Percentiles rank a stretch among this genome's conserved stretches.
Conservation (phyloP, 2,888 invertebrate species). For the Xestobium rufovillosum region DNA sequence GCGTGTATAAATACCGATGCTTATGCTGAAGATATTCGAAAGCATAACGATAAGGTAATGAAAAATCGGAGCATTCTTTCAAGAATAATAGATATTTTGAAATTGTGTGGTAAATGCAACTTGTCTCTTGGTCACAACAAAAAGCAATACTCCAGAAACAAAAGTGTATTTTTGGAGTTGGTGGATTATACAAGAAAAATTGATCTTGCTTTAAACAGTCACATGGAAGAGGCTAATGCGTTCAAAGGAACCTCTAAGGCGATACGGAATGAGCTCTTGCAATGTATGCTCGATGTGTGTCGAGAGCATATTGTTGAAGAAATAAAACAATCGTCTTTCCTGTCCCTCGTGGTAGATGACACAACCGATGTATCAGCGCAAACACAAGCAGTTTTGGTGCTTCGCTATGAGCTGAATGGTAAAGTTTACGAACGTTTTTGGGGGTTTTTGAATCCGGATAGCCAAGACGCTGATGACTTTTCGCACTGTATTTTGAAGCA, state of each 20-base stretch:
- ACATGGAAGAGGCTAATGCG: not conserved
- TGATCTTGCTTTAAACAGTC: not conserved
- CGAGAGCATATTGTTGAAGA: not conserved
- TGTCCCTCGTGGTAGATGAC: constrained; percentile 15
- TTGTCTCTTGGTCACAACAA: not conserved
- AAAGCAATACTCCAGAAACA: not conserved
- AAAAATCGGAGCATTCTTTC: not conserved
- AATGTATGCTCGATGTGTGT: not conserved
- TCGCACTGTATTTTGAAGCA: constrained; percentile 16
- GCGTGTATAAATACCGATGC: not conserved
- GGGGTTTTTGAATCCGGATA: constrained; percentile 18
- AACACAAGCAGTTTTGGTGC: constrained; percentile 20
- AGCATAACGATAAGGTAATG: not conserved
- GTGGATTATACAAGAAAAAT: not conserved
- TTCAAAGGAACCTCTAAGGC: not conserved
- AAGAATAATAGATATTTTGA: not conserved
- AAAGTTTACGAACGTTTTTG: constrained; percentile 24
- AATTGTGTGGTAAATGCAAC: constrained; percentile 3
- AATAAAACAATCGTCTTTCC: not conserved
- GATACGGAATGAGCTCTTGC: not conserved
- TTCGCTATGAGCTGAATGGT: constrained; percentile 21
- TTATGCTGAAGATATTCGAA: not conserved
- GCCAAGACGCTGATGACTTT: constrained; percentile 17
- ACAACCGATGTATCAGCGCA: constrained; percentile 22
- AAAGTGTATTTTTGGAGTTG: constrained; percentile 1